Evolutionary conservation across 2,113 vertebrate species (phyloP).

Genomic region (Chascanopsetta lugubris): DNA sequence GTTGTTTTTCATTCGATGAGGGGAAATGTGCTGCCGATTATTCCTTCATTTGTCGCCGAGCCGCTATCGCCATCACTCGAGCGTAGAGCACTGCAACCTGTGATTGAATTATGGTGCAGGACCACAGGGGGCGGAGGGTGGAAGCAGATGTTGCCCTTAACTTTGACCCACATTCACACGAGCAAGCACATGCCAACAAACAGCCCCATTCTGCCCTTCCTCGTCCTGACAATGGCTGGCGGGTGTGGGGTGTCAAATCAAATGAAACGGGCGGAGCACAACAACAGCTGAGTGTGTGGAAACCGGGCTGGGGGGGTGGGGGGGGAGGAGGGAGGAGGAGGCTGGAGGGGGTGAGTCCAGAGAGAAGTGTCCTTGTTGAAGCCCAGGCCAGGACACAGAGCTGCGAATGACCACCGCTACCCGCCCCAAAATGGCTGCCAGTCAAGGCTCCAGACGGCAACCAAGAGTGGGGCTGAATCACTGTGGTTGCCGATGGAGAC

Average conservation of each 20-base stretch:
- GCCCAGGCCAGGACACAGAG: background rate
- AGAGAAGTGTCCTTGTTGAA: constrained; percentile 68
- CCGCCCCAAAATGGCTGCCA: constrained; percentile 51
- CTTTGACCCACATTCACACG: constrained; percentile 51
- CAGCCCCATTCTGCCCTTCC: constrained; percentile 57
- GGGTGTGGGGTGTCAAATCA: constrained; percentile 62
- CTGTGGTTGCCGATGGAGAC: constrained; percentile 15
- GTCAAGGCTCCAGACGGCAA: constrained; percentile 15
- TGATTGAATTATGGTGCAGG: constrained; percentile 21
- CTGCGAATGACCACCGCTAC: constrained; percentile 21
- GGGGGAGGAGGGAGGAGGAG: background rate
- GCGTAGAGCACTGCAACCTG: constrained; percentile 1
- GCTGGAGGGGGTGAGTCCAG: constrained; percentile 18
- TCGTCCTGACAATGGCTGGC: constrained; percentile 64
- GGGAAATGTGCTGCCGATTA: background rate
- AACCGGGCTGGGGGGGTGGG: background rate
- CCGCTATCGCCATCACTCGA: background rate
- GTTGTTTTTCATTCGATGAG: background rate
- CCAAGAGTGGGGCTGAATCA: constrained; percentile 18
- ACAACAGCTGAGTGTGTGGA: constrained; percentile 68
- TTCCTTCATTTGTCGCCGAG: background rate
- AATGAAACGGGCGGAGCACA: constrained; percentile 50
- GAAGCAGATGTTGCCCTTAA: constrained; percentile 47
- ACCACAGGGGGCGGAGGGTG: constrained; percentile 1
- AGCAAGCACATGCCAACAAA: constrained; percentile 54